Evolutionary conservation across 2,797 vertebrate genomes (phyloP), one percentile per base, ranked within the genome.

Genomic region (Malacoraja senta): DNA sequence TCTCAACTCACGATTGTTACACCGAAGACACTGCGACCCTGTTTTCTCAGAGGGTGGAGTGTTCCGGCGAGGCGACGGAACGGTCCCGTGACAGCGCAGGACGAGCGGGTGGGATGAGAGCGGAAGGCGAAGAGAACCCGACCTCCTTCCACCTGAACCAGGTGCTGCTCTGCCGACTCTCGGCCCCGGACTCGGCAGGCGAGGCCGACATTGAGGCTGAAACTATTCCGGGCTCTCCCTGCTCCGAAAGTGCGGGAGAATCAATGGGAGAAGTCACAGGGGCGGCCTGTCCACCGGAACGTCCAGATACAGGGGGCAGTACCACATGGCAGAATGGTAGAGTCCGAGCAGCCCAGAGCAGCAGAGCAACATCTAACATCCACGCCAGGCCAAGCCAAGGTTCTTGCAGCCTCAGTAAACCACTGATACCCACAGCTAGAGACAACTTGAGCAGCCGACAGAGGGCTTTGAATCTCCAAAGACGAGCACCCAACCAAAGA

Each of bases 141-240:
- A 53, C 90, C 29, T 92, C 44, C 94, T 93, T 93, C 1, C 29
- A 63, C 63, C 94, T 91, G 1, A 38, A 72, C 12, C 94, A 29
- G n/a, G 95, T 93, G n/a, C 93, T 94, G 76, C 92, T 94, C 15
- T 94, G 83, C 1, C 94, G 10, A 71, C 94, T 94, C 3, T 94
- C 94, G 24, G 2, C 91, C 0, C 94, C 95, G 0, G 95, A 95
- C 63, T 91, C 94, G 26, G 81, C 26, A 0, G 8, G 94, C 8
- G 86, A 93, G 35, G 78, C 93, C 0, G 74, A 94, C 81, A 95
- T 95, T 0, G 94, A 95, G 0, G 94, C 90, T 0, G 95, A 97
- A 95, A 95, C 94, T 0, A 92, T 96, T 71, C 95, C 96, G 24
- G 94, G 96, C 65, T 93, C 94, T 1, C 94, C 91, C 61, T 93